phyloP scores from a whole-genome alignment of 1,140 invertebrate species.

The Drosophila equinoxialis region DNA sequence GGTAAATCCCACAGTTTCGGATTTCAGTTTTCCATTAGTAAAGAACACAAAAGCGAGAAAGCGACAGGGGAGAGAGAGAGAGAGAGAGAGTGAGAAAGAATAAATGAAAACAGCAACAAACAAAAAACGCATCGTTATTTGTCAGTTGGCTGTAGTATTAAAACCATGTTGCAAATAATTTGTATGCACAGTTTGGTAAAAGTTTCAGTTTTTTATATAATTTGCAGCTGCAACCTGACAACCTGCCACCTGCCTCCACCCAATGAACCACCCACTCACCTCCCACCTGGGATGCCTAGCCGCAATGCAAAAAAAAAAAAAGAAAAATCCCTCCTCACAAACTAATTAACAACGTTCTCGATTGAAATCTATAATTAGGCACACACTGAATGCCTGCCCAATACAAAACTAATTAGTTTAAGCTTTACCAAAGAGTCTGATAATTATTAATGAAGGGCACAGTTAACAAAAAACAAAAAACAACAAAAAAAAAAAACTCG shows the following conservation, averaged over 20 bases:
- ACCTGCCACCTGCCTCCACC: no score
- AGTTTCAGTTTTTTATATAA: not conserved
- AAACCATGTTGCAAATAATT: conserved; percentile 1
- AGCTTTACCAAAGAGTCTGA: not conserved
- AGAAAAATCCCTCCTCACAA: not conserved
- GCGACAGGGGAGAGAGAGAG: not conserved
- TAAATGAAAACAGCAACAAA: not conserved
- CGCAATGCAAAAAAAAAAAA: no score
- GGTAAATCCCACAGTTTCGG: conserved; percentile 1
- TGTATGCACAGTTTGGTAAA: not conserved
- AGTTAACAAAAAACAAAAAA: no score
- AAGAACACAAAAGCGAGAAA: not conserved
- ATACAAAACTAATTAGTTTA: conserved; percentile 2
- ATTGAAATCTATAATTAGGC: not conserved
- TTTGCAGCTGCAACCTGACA: not conserved
- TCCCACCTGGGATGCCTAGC: not conserved
- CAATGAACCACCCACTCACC: not conserved
- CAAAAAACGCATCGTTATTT: not conserved
- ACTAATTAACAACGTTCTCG: not conserved
- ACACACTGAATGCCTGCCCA: not conserved
- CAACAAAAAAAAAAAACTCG: no score
- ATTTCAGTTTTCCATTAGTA: conserved; percentile 5
- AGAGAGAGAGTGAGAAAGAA: no score
- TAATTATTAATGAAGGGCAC: not conserved
- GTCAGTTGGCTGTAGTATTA: not conserved